Percentiles rank a stretch among this genome's conserved stretches.
Conservation (phyloP, 2,888 invertebrate genomes). For the Drosophila nigricruria region DNA sequence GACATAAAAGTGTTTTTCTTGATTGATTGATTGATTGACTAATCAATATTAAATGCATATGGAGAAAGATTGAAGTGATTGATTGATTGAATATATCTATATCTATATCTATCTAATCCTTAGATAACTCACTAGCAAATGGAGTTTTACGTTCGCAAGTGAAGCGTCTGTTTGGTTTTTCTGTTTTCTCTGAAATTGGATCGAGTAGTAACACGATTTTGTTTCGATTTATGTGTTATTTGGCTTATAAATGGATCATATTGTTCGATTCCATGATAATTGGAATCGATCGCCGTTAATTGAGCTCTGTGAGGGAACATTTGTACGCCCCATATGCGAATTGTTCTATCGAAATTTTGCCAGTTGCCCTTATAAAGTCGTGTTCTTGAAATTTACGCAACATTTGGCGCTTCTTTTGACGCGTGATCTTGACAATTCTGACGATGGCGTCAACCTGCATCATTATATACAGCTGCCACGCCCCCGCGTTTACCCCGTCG, state of each 20-base stretch:
- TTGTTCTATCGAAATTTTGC: slow-evolving; percentile 32
- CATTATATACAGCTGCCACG: slow-evolving; percentile 11
- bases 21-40: not conserved
- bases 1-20: slow-evolving; percentile 51
- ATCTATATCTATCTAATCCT: not conserved
- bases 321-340: slow-evolving; percentile 47
- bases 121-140: not conserved
- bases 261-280: slow-evolving; percentile 3
- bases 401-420: slow-evolving; percentile 76
- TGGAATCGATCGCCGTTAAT: slow-evolving; percentile 4
- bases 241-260: not conserved
- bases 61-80: not conserved
- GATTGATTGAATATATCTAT: not conserved
- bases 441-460: slow-evolving; percentile 74
- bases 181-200: not conserved
- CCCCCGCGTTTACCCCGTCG: slow-evolving; percentile 4
- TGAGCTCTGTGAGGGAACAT: slow-evolving; percentile 16
- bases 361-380: slow-evolving; percentile 53
- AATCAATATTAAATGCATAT: not conserved
- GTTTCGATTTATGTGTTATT: not conserved
- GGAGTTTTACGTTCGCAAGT: not conserved
- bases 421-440: slow-evolving; percentile 62
- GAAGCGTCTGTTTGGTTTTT: not conserved
- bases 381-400: slow-evolving; percentile 79
- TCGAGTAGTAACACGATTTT: not conserved